Evolutionary conservation across 2,797 vertebrate genomes (phyloP), one percentile per base, ranked within the genome.

Genomic region (Sebastes matsubarae): DNA sequence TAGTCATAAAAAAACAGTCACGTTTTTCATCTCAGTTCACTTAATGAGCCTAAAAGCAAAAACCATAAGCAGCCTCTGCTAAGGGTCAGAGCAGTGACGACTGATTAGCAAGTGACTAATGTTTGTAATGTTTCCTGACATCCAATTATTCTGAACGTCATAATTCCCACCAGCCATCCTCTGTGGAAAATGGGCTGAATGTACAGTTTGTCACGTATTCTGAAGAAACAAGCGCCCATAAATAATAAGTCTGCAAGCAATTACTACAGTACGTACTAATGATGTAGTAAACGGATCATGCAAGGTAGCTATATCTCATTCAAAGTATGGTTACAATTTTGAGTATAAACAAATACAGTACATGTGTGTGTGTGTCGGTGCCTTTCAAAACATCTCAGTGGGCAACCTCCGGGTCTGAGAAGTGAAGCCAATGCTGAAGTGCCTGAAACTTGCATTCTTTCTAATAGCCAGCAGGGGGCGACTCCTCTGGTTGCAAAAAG

Each of bases 1-100:
- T 18, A 20, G 66, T 77, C 70, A 65, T 75, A 42, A 70, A 77
- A 81, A 73, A 36, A 42, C 46, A 22, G 36, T 75, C 55, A 55
- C 16, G 27, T 36, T 83, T 74, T 85, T 81, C 73, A 79, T 81
- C 72, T 77, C 6, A 60, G 68, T 76, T 76, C 57, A 50, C 25
- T 81, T 82, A 90, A 90, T 82, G 67, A 87, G 74, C 14, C 34
- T 59, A 36, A 68, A 16, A 77, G 72, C 67, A 75, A 78, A 82
- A 85, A 73, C 57, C 64, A 78, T 50, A 6, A 77, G 73, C 57
- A 9, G 36, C 57, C 42, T 70, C 32, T 22, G 42, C 59, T 64
- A 46, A 80, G 60, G 24, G 68, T 79, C 77, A 73, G 2, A 70
- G 75, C 46, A 14, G 67, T 6, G 52, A 75, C 4, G 8, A 6